Conservation (phyloP, 2,888 invertebrate species). For the Chrysolina haemoptera region DNA sequence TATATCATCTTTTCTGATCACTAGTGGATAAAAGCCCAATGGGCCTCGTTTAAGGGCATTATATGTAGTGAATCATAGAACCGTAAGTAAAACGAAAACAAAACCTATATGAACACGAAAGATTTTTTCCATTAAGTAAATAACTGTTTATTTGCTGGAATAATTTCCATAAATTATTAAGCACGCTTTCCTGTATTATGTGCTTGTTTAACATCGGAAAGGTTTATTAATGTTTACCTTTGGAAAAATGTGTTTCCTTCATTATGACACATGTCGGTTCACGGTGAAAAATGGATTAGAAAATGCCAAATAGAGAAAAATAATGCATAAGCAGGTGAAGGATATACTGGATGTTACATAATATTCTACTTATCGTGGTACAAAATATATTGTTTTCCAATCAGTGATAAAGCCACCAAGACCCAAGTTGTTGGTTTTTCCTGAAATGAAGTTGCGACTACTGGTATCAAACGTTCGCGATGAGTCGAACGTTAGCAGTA, state of each 20-base stretch:
- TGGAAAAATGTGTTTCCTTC: constrained; percentile 18
- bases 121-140: constrained; percentile 12
- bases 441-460: no score
- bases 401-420: no score
- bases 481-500: no score
- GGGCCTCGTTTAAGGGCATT: not conserved
- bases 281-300: constrained; percentile 9
- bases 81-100: not conserved
- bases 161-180: constrained; percentile 16
- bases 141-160: constrained; percentile 4
- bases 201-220: constrained; percentile 15
- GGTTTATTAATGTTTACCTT: constrained; percentile 18
- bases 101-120: not conserved
- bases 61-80: not conserved
- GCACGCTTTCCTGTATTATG: constrained; percentile 18
- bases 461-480: no score
- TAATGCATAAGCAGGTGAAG: not conserved
- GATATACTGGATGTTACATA: not conserved
- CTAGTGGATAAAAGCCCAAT: no score
- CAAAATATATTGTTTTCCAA: no score
- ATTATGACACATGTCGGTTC: constrained; percentile 8
- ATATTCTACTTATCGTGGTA: no score
- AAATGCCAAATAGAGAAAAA: not conserved
- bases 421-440: no score
- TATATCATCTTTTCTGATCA: no score